These are phyloP conservation scores for Otus sunia DNA, from an alignment of 2,113 vertebrate species.

Conservation along the genomic window DNA sequence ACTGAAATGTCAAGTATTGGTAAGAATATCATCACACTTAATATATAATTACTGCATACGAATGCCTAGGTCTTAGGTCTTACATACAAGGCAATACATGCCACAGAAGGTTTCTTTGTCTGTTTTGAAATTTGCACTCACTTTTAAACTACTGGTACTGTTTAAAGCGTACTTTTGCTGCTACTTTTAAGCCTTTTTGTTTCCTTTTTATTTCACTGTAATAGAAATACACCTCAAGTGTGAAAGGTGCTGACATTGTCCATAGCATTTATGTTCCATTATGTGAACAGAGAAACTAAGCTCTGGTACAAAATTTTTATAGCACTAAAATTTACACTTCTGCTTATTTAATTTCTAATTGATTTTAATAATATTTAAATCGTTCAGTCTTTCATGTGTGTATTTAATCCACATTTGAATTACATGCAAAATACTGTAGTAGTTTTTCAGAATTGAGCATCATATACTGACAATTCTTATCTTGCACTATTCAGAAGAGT, in stretches of 20 bases:
- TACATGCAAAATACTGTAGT: neutral
- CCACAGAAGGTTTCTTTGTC: neutral
- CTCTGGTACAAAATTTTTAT: neutral
- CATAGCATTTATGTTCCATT: neutral
- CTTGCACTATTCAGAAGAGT: neutral
- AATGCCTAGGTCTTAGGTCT: neutral
- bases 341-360: neutral
- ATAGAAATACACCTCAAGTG: fast-evolving
- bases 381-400: neutral
- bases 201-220: neutral
- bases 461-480: neutral
- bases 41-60: neutral
- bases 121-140: neutral
- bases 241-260: neutral
- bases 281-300: neutral
- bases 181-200: neutral
- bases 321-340: neutral
- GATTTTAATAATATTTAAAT: neutral
- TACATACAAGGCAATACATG: neutral
- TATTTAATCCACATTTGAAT: neutral
- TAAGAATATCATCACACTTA: neutral
- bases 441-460: neutral
- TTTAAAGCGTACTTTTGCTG: neutral
- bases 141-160: neutral
- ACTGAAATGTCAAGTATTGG: neutral